Evolutionary conservation across 35 echinoderm and acorn worm species (phyloP).

Genomic region (Heliocidaris tuberculata): DNA sequence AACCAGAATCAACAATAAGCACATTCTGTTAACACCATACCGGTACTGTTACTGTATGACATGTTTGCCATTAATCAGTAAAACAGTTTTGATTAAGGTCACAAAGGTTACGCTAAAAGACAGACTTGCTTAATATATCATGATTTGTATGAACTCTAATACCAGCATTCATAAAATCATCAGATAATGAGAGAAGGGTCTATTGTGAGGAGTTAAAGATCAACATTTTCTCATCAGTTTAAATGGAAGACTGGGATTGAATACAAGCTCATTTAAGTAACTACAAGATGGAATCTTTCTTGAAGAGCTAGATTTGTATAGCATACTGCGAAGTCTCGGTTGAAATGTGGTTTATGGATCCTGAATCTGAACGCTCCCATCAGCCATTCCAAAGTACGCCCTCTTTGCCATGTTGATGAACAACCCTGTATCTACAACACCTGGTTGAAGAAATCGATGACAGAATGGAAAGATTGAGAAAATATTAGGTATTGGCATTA

Average conservation of each 20-base stretch:
- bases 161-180: too few species aligned
- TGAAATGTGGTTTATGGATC: constrained; percentile 22
- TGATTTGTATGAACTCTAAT: too few species aligned
- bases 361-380: constrained; percentile 67
- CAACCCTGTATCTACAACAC: constrained; percentile 93
- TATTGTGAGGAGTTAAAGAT: too few species aligned
- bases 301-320: not conserved
- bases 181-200: too few species aligned
- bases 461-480: not conserved
- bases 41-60: too few species aligned
- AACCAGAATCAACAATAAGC: too few species aligned
- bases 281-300: not conserved
- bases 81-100: too few species aligned
- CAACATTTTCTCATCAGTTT: too few species aligned
- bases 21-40: too few species aligned
- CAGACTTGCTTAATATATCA: too few species aligned
- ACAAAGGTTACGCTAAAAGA: too few species aligned
- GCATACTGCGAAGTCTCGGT: not conserved
- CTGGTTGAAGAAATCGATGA: constrained; percentile 54
- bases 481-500: not conserved
- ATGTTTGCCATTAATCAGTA: too few species aligned
- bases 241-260: not conserved
- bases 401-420: constrained; percentile 99
- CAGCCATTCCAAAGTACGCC: constrained; percentile 98
- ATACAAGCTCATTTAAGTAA: not conserved